phyloP scores from a whole-genome alignment of 2,888 invertebrate genomes.

The Aquatica leii region DNA sequence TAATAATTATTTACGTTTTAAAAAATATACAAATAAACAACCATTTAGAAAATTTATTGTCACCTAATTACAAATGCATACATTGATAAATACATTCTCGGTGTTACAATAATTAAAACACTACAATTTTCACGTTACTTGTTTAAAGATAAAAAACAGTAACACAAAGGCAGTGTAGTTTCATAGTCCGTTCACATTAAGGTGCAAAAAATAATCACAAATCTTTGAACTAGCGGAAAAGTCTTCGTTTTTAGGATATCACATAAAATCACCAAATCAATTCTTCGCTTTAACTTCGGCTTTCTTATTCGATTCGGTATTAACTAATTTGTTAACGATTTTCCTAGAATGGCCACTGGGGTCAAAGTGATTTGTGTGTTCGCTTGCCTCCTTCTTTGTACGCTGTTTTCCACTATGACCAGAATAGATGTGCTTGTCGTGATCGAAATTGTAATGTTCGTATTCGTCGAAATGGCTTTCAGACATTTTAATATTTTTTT shows the following conservation, averaged over 20 bases:
- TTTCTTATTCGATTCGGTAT: slow-evolving; percentile 84
- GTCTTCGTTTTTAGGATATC: slow-evolving; percentile 24
- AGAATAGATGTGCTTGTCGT: slow-evolving; percentile 87
- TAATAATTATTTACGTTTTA: no score
- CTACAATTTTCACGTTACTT: neutral
- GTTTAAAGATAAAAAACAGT: neutral
- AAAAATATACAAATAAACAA: no score
- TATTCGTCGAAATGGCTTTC: slow-evolving; percentile 86
- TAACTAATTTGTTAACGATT: slow-evolving; percentile 83
- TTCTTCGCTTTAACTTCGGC: slow-evolving; percentile 53
- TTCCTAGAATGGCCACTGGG: slow-evolving; percentile 94
- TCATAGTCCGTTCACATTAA: neutral
- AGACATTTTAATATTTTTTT: slow-evolving; percentile 73
- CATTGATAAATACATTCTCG: slow-evolving; percentile 18
- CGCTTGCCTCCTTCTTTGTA: slow-evolving; percentile 85
- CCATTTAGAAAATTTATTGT: slow-evolving; percentile 17
- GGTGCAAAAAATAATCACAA: slow-evolving; percentile 10
- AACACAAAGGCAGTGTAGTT: slow-evolving; percentile 4
- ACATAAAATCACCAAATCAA: slow-evolving; percentile 17
- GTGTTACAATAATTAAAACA: slow-evolving; percentile 2
- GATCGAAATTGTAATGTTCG: slow-evolving; percentile 94
- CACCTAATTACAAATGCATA: slow-evolving; percentile 19
- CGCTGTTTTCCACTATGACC: slow-evolving; percentile 92
- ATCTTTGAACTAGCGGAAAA: slow-evolving; percentile 19
- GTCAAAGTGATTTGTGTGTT: slow-evolving; percentile 91